Base-by-base conservation (phyloP, 2,797 vertebrate species). In the Gymnothorax javanicus region DNA sequence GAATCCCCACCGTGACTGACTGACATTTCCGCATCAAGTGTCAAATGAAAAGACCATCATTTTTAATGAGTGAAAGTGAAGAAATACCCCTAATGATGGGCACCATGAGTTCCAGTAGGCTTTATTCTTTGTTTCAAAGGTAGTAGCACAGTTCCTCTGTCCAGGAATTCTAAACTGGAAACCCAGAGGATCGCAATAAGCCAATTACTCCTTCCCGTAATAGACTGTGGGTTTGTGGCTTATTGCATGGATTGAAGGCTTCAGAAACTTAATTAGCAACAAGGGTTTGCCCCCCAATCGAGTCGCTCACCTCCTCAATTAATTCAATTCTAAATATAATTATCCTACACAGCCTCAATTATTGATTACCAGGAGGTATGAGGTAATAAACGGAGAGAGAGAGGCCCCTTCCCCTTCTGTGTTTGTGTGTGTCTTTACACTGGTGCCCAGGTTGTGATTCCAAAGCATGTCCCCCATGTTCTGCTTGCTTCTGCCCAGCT, bases 171-270 rank as follows among this genome's bases (percentile, higher is more conserved):
- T 64, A n/a, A 89, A 90, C 85, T 85, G 58, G 86, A 83, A 87
- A 64, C 87, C 88, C 89, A 85, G 7, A 84, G 89, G 90, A 93
- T 11, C 82, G 89, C 88, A 27, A 87, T 71, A 88, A 91, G 91
- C 90, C 89, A 92, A 94, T 94, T 94, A 94, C 93, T 94, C 87
- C 56, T 58, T 84, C 88, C 89, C 62, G 83, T 94, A 93, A 94
- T 92, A 90, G 92, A 91, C 88, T 90, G 88, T 88, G 90, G 93
- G 91, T 85, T 56, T 59, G 88, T 90, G 90, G 92, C 93, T 94
- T 93, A 92, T 91, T 93, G 89, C 88, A 84, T 90, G 93, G 91
- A 93, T 91, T 91, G 92, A 89, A 89, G 91, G 86, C 89, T 89
- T n/a, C 84, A 86, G 81, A 91, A 75, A n/a, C 90, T 91, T 94